Percentiles rank a stretch among this genome's conserved stretches.
These are phyloP conservation scores for Spodoptera litura DNA, from an alignment of 1,140 invertebrate species.

Conservation along the genomic window DNA sequence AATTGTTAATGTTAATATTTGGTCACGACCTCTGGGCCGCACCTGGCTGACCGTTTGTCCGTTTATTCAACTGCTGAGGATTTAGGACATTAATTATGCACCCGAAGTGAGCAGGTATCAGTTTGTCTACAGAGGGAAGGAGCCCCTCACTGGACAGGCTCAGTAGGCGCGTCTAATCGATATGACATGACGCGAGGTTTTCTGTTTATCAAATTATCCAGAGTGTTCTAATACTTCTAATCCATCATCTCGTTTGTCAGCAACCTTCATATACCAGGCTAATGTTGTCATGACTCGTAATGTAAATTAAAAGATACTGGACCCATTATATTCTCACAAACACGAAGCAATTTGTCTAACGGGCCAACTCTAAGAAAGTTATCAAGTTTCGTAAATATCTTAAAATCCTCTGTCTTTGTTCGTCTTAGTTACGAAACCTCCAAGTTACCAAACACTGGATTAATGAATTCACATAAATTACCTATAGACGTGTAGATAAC, in stretches of 20 bases:
- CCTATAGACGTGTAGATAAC: neutral
- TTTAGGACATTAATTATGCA: slow-evolving; percentile 32
- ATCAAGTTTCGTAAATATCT: slow-evolving; percentile 25
- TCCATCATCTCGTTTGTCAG: slow-evolving; percentile 29
- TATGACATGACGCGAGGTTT: slow-evolving; percentile 54
- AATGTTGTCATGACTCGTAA: slow-evolving; percentile 11
- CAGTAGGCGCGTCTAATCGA: slow-evolving; percentile 60
- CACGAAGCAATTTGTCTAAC: slow-evolving; percentile 24
- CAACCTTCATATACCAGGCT: neutral
- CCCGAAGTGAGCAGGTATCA: slow-evolving; percentile 41
- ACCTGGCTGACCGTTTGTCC: neutral
- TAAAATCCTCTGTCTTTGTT: slow-evolving; percentile 10
- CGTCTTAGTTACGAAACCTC: neutral
- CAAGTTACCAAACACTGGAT: slow-evolving; percentile 2
- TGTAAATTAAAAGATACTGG: slow-evolving; percentile 17
- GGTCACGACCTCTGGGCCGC: slow-evolving; percentile 18
- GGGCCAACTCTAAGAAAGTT: slow-evolving; percentile 6
- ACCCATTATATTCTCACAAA: slow-evolving; percentile 14
- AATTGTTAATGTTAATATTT: slow-evolving; percentile 8
- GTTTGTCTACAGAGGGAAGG: slow-evolving; percentile 48
- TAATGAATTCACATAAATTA: slow-evolving; percentile 12
- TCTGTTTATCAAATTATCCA: slow-evolving; percentile 55
- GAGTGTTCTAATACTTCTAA: slow-evolving; percentile 55
- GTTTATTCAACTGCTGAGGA: slow-evolving; percentile 17
- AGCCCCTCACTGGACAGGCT: slow-evolving; percentile 54